phyloP scores from a whole-genome alignment of 2,113 vertebrate genomes.

The Capra hircus region DNA sequence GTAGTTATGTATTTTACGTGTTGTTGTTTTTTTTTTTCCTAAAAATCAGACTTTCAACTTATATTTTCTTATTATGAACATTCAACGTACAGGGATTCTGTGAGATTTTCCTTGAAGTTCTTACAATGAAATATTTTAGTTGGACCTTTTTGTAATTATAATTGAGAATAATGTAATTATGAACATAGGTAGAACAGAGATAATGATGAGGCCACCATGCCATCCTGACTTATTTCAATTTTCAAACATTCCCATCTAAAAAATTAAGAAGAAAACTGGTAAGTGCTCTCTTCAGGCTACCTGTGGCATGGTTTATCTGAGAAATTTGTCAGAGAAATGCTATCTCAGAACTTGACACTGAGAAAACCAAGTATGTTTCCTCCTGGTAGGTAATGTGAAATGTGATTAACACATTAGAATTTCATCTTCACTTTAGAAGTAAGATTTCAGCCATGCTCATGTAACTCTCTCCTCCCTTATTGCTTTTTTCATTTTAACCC shows the following conservation, averaged over 20 bases:
- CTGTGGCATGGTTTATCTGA: not conserved
- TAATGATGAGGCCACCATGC: not conserved
- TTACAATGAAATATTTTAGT: not conserved
- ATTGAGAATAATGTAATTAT: not conserved
- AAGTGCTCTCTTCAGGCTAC: not conserved
- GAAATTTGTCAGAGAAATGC: conserved; percentile 32
- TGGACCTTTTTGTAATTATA: not conserved
- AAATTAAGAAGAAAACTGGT: not conserved
- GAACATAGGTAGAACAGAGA: not conserved
- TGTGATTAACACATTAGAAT: not conserved
- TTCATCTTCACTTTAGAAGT: not conserved
- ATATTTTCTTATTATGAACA: not conserved
- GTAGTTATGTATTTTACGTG: not conserved
- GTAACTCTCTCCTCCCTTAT: not conserved
- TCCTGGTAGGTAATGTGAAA: not conserved
- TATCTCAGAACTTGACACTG: conserved; percentile 17
- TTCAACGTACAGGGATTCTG: not conserved
- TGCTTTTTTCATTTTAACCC: not conserved
- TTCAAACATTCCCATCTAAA: not conserved
- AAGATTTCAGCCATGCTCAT: not conserved
- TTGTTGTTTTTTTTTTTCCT: not conserved
- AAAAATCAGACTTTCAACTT: not conserved
- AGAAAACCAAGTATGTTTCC: conserved; percentile 19
- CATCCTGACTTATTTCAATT: not conserved
- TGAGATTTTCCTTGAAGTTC: not conserved